Evolutionary conservation across 1,140 invertebrate species (phyloP), one percentile per base, ranked within the genome.

Genomic region (Cherax quadricarinatus): DNA sequence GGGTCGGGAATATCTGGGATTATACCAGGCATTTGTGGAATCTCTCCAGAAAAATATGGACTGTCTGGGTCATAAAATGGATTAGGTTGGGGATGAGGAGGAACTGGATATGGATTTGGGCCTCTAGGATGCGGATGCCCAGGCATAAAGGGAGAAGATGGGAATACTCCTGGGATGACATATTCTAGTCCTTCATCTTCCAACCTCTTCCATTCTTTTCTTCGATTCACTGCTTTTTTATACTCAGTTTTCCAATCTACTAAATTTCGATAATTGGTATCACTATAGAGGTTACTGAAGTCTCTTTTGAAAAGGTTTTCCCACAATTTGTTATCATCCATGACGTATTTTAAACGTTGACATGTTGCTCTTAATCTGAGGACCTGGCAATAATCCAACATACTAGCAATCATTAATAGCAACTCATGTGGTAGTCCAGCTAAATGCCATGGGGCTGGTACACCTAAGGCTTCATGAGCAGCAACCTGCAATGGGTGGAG

Each of bases 1-100:
- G 89, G 87, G 53, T 89, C 84, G n/a, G 93, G 90, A 6, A 88
- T 16, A 5, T 89, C 88, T 49, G 93, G 93, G 41, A 83, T 83
- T 21, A 73, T 57, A n/a, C 88, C 80, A 41, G 82, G 73, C 16
- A 87, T 24, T 6, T 49, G 88, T 0, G 93, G 93, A 48, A 93
- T 87, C 57, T 93, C 93, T 12, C 93, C 93, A 14, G 70, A 66
- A 83, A 91, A 93, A 78, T 91, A 93, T 53, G 93, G 93, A 51
- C 93, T 91, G 60, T 93, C 93, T 21, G 93, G 93, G 24, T 93
- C 93, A 73, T 83, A 88, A 70, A 90, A 93, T 21, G 93, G 93
- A 60, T 93, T 93, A 49, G 90, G 89, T 1, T 18, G n/a, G 18
- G 93, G 93, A 18, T 92, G 88, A 14, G 93, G 86, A 3, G 82